These are phyloP conservation scores for Drosophila prolongata DNA, from an alignment of 2,888 invertebrate species.

Conservation along the genomic window DNA sequence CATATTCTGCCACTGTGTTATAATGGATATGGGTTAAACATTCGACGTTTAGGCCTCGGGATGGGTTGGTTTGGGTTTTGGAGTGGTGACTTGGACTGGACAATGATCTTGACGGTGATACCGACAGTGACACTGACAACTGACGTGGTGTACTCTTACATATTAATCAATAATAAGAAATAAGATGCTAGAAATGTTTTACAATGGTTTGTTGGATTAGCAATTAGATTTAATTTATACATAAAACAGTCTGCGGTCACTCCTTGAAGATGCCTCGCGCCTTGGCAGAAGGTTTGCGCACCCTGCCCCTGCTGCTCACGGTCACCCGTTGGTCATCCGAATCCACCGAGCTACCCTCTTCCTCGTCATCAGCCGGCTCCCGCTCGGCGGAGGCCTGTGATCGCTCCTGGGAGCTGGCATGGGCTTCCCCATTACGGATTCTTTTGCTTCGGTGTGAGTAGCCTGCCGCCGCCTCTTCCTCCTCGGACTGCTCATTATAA, in stretches of 20 bases:
- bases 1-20: slow-evolving; percentile 9
- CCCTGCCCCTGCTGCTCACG: slow-evolving; percentile 92
- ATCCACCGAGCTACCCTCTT: slow-evolving; percentile 23
- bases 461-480: slow-evolving; percentile 81
- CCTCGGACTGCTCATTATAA: slow-evolving; percentile 88
- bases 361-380: background rate
- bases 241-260: slow-evolving; percentile 78
- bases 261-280: slow-evolving; percentile 88
- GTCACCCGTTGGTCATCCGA: slow-evolving; percentile 84
- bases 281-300: slow-evolving; percentile 92
- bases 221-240: slow-evolving; percentile 71
- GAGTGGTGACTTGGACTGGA: background rate
- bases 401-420: slow-evolving; percentile 56
- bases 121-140: slow-evolving; percentile 15
- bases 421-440: slow-evolving; percentile 63
- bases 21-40: slow-evolving; percentile 21
- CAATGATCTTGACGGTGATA: slow-evolving; percentile 3
- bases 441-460: slow-evolving; percentile 53
- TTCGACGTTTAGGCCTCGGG: slow-evolving; percentile 6
- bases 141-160: slow-evolving; percentile 63
- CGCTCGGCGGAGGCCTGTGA: slow-evolving; percentile 18
- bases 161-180: slow-evolving; percentile 78
- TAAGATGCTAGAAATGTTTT: slow-evolving; percentile 41
- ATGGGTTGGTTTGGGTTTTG: background rate
- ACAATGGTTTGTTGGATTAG: slow-evolving; percentile 32